Evolutionary conservation across 2,113 vertebrate species (phyloP), one percentile per base, ranked within the genome.

Genomic region (Pachyramphus minor): DNA sequence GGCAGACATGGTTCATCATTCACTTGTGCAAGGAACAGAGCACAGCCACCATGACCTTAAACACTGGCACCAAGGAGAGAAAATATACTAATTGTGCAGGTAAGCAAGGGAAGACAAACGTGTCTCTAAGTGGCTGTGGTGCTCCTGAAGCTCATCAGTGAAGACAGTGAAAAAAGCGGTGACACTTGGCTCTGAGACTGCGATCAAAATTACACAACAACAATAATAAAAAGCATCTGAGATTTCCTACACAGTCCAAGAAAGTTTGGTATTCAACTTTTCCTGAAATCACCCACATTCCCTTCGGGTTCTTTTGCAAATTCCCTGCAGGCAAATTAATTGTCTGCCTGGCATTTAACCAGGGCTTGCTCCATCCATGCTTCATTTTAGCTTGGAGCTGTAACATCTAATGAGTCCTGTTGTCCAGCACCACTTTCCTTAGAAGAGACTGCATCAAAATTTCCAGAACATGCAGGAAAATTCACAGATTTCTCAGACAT

Each of bases 1-100:
- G 27, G 7, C 0, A 1, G 41, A 37, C 3, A 2, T 1, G 2
- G 31, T 39, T 52, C 3, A 4, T 30, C 15, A 6, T 6, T 24
- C 6, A 2, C 2, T 7, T 14, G 27, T 74, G 1, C 11, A 42
- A 50, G 49, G 45, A 86, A 14, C 55, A n/a, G 21, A 41, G 25
- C 11, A 19, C 35, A 84, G 21, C 6, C 63, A n/a, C 16, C 12
- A 20, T 1, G 2, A 35, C 45, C 63, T 67, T 73, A 66, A 62
- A 74, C 9, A 2, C 0, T 20, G 23, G 9, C 45, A 80, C 18
- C 7, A 33, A 53, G 37, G 12, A 21, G 14, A 9, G 24, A 7
- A 94, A 87, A 67, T 11, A 37, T 0, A 0, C 6, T 53, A 55
- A n/a, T 21, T 5, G 14, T 35, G 9, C 27, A 63, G 27, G 27